Evolutionary conservation across 2,888 invertebrate species (phyloP).

Genomic region (Malachius bipustulatus): DNA sequence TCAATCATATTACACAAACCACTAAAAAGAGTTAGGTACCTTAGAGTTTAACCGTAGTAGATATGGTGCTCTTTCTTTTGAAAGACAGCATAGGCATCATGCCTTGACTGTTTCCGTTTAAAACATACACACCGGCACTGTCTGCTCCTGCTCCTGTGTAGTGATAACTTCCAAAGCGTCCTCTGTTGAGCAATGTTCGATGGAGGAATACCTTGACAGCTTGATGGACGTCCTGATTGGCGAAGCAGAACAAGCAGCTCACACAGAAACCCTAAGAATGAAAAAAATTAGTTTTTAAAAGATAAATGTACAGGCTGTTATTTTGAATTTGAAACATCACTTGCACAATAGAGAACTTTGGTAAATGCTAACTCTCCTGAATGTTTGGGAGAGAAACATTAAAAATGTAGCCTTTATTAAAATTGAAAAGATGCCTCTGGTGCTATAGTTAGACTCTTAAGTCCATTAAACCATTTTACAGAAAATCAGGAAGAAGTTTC

Average conservation of each 20-base stretch:
- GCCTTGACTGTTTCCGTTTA: slow-evolving; percentile 29
- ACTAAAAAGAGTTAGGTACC: no score
- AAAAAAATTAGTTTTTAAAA: slow-evolving; percentile 4
- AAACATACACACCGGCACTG: slow-evolving; percentile 30
- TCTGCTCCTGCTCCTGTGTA: slow-evolving; percentile 24
- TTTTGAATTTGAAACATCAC: no score
- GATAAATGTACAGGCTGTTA: no score
- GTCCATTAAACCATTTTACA: no score
- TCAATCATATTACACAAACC: no score
- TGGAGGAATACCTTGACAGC: slow-evolving; percentile 40
- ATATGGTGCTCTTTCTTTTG: slow-evolving; percentile 24
- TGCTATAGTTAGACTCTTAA: no score
- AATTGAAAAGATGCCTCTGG: no score
- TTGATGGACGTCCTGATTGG: slow-evolving; percentile 58
- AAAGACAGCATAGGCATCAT: slow-evolving; percentile 26
- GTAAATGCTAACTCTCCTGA: no score
- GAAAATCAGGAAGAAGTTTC: no score
- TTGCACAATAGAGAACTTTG: no score
- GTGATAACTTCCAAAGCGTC: slow-evolving; percentile 29
- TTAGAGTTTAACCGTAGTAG: slow-evolving; percentile 14
- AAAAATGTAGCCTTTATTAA: no score
- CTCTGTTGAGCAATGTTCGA: slow-evolving; percentile 29
- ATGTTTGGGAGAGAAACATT: no score
- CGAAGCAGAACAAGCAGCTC: slow-evolving; percentile 60
- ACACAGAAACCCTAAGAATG: slow-evolving; percentile 54